These are phyloP conservation scores for Thymelicus sylvestris DNA, from an alignment of 2,888 invertebrate species.

Conservation along the genomic window DNA sequence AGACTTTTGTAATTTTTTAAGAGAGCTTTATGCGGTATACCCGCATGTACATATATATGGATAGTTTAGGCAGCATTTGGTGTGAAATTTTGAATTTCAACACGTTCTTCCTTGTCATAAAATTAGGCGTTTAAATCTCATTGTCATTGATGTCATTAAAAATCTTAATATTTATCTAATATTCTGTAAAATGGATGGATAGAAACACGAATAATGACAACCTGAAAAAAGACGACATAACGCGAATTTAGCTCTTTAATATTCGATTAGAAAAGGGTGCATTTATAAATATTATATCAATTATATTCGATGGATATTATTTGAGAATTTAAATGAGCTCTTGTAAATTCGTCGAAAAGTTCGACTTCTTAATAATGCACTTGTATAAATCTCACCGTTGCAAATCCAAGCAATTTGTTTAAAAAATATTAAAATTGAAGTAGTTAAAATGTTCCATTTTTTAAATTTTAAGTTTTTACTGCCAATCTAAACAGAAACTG, in stretches of 20 bases:
- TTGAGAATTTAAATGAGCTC: too few relatives aligned
- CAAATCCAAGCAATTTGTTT: neutral
- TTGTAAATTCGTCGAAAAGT: neutral
- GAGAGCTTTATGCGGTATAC: slow-evolving; percentile 79
- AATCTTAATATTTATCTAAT: neutral
- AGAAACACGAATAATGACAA: neutral
- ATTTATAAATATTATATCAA: neutral
- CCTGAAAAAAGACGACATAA: neutral
- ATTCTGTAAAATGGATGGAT: neutral
- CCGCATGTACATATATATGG: slow-evolving; percentile 64
- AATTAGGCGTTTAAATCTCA: slow-evolving; percentile 30
- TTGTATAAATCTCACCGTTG: neutral
- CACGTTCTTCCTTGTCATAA: slow-evolving; percentile 59
- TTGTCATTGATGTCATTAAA: slow-evolving; percentile 13
- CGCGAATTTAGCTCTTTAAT: neutral
- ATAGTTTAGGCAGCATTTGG: slow-evolving; percentile 61
- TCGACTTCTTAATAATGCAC: neutral
- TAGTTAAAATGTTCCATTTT: neutral
- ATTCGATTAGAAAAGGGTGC: too few relatives aligned
- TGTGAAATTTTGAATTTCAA: slow-evolving; percentile 81
- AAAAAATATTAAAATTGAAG: neutral
- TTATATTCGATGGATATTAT: neutral
- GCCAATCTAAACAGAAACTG: slow-evolving; percentile 2
- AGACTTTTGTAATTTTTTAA: slow-evolving; percentile 80
- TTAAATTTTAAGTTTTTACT: neutral